phyloP scores from a whole-genome alignment of 2,797 vertebrate species.

The Lithobates sylvaticus region DNA sequence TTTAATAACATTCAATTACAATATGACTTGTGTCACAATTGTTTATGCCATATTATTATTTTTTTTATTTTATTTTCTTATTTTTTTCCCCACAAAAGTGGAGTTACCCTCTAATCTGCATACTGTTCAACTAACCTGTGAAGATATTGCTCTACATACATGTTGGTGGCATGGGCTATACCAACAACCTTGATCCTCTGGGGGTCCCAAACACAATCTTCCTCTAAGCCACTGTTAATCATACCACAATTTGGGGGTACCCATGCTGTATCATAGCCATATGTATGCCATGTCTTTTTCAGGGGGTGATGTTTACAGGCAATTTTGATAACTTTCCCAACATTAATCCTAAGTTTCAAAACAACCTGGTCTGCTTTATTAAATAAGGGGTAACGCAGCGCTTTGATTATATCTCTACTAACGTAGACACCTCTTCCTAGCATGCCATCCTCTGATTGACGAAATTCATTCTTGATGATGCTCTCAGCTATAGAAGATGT shows the following conservation, averaged over 20 bases:
- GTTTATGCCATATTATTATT: too few relatives aligned
- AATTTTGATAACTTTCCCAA: conserved; percentile 63
- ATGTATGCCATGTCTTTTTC: conserved; percentile 54
- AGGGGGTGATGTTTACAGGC: conserved; percentile 31
- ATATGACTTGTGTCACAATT: too few relatives aligned
- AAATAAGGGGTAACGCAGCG: neutral
- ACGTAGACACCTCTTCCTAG: conserved; percentile 34
- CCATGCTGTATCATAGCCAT: conserved; percentile 66
- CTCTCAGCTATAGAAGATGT: neutral
- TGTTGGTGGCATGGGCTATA: neutral
- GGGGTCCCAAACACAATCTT: conserved; percentile 61
- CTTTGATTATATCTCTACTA: conserved; percentile 19
- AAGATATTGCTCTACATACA: neutral
- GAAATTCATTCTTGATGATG: conserved; percentile 30
- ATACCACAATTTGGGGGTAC: conserved; percentile 62
- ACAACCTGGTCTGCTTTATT: neutral
- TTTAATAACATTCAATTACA: too few relatives aligned
- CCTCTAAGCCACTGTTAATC: conserved; percentile 51
- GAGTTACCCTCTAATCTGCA: too few relatives aligned
- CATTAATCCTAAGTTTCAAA: conserved; percentile 58
- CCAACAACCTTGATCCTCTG: conserved; percentile 46
- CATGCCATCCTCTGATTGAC: conserved; percentile 9
- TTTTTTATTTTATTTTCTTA: too few relatives aligned
- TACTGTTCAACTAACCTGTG: neutral
- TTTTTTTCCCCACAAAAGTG: too few relatives aligned